These are phyloP conservation scores for Tryphoninae sp. DNA, from an alignment of 2,888 invertebrate genomes.

Conservation along the genomic window DNA sequence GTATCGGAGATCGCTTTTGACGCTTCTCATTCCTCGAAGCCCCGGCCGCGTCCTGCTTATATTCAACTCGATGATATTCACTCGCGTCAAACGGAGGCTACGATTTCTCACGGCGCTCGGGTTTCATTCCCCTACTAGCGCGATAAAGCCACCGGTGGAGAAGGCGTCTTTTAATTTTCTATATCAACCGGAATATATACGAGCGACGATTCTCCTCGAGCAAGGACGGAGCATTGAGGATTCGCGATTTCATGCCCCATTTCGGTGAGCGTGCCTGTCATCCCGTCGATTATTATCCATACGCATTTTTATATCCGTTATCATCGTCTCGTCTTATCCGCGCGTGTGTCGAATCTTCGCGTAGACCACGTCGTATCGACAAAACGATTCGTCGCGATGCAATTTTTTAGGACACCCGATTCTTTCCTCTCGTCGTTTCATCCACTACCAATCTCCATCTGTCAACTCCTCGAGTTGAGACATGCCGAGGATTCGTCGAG, in stretches of 20 bases:
- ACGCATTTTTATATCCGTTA: not conserved
- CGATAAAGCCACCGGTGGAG: constrained; percentile 44
- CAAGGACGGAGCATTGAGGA: constrained; percentile 68
- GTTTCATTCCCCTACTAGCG: constrained; percentile 60
- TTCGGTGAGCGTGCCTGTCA: constrained; percentile 71
- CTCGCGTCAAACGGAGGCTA: constrained; percentile 16
- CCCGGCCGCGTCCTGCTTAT: constrained; percentile 42
- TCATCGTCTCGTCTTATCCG: not conserved
- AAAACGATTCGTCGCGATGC: not conserved
- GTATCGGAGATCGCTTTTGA: constrained; percentile 51
- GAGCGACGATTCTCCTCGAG: constrained; percentile 62
- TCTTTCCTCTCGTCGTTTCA: not conserved
- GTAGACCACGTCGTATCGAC: not conserved
- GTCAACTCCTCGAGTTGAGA: constrained; percentile 5
- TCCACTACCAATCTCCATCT: constrained; percentile 25
- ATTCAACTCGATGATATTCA: constrained; percentile 56
- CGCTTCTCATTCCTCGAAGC: constrained; percentile 25
- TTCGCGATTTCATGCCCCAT: constrained; percentile 77
- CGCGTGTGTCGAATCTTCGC: not conserved
- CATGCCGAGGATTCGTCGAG: constrained; percentile 24
- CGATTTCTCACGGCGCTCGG: constrained; percentile 62
- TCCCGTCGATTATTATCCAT: constrained; percentile 67
- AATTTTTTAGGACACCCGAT: not conserved
- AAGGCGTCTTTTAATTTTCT: constrained; percentile 20
- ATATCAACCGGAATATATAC: constrained; percentile 42